These are phyloP conservation scores for Heteractis magnifica DNA, from an alignment of 92 coral and sea anemone genomes.

Conservation along the genomic window DNA sequence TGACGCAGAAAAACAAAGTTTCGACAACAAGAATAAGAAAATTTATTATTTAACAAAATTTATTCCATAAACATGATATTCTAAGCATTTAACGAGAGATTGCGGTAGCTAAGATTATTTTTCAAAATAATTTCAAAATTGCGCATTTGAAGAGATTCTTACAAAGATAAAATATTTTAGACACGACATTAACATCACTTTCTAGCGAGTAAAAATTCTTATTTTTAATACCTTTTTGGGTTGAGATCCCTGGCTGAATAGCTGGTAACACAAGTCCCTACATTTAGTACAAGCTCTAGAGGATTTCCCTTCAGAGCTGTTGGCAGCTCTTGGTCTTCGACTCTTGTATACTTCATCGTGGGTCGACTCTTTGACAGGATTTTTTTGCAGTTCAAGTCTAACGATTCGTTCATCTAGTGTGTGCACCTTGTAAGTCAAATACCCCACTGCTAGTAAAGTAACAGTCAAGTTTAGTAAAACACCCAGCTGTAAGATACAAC, in stretches of 20 bases:
- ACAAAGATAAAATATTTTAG: no score
- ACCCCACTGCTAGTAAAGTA: slow-evolving; percentile 48
- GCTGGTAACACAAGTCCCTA: neutral
- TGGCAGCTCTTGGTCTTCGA: slow-evolving; percentile 37
- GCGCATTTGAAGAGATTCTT: no score
- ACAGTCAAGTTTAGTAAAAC: slow-evolving; percentile 37
- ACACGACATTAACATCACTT: neutral
- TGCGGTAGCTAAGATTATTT: neutral
- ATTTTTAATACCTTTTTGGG: slow-evolving; percentile 14
- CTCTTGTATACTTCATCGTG: neutral
- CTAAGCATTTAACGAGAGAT: no score
- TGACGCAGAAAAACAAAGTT: neutral
- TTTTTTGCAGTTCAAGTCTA: slow-evolving; percentile 16
- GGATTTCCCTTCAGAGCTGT: neutral
- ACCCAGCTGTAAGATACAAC: slow-evolving; percentile 33
- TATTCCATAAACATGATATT: no score
- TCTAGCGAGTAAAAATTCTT: neutral
- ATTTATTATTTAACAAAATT: no score
- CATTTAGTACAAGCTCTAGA: slow-evolving; percentile 19
- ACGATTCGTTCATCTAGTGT: slow-evolving; percentile 42
- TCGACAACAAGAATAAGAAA: neutral
- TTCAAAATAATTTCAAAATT: neutral
- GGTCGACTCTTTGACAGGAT: neutral
- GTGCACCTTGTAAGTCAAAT: slow-evolving; percentile 47
- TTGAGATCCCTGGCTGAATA: neutral